These are phyloP conservation scores for Parasteatoda lunata DNA, from an alignment of 2,888 invertebrate genomes.

Conservation along the genomic window DNA sequence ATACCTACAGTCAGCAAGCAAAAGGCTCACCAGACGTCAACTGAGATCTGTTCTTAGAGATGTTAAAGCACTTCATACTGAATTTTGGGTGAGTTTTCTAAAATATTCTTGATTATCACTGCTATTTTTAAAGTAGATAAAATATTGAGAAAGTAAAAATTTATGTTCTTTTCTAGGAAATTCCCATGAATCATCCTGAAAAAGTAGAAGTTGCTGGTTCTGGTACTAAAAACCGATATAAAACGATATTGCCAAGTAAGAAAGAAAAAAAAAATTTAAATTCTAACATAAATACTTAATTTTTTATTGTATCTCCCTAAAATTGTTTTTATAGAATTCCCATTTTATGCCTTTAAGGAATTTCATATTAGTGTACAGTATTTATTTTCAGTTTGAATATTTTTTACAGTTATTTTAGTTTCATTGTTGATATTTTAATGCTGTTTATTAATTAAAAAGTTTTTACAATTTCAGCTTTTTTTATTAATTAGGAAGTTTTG, in stretches of 20 bases:
- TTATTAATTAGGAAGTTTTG: no score
- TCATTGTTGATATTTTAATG: not conserved
- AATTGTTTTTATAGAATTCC: not conserved
- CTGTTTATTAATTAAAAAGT: not conserved
- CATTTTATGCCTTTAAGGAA: not conserved
- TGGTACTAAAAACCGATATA: constrained; percentile 91
- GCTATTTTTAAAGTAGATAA: not conserved
- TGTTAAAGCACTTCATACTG: constrained; percentile 81
- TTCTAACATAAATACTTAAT: no score
- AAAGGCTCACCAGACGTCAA: constrained; percentile 77
- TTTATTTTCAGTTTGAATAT: not conserved
- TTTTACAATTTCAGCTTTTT: no score
- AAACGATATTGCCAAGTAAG: constrained; percentile 85
- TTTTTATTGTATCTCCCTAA: no score
- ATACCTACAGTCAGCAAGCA: constrained; percentile 78
- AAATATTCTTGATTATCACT: not conserved
- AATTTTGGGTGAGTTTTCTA: constrained; percentile 82
- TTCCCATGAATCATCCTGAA: constrained; percentile 92
- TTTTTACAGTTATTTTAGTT: not conserved
- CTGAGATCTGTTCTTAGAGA: constrained; percentile 77
- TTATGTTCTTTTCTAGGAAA: constrained; percentile 77
- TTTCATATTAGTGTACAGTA: no score
- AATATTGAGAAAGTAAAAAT: not conserved
- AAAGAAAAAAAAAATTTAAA: not conserved
- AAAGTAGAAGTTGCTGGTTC: constrained; percentile 91